Base-by-base conservation (phyloP, 2,888 invertebrate genomes). In the Drosophila algonquin region DNA sequence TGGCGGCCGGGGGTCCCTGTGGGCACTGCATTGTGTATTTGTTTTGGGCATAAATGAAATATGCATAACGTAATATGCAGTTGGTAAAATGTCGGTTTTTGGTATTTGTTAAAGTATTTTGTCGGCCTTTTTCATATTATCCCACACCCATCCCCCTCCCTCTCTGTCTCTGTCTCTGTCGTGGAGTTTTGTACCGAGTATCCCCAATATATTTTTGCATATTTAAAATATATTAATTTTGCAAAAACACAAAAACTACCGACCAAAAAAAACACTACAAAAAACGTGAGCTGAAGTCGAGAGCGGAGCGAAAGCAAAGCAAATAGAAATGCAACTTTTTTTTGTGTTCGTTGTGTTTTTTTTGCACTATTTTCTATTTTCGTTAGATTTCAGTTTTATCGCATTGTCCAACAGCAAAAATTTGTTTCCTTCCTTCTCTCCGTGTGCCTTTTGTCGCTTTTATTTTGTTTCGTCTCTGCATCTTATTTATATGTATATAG, bases 61-160 rank as follows among this genome's bases (percentile, higher is more conserved):
- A 79, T 79, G 76, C 80, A 79, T 76, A 67, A 59, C 73, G 76
- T 73, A 73, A 79, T 75, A 79, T 79, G 65, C 68, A 77, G 78
- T 72, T 72, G 75, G 60, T 72, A 59, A 77, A 77, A 73, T 75
- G 77, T 59, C 59, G 75, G 80, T 58, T 75, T 77, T 77, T 51
- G 68, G 72, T 80, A 80, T 78, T 78, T 80, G 71, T 65, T 63
- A 64, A 80, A 77, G 60, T 72, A 77, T 80, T 80, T 77, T 72
- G 64, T 60, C 57, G 75, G 47, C 71, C 47, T 51, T 67, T 46
- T 67, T 55, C 70, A 52, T 56, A 63, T 47, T 50, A 60, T 32
- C 5, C 16, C 32, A 10, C 10, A 3, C 10, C 32, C 30, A 18
- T 2, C 21, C 14, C 35, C 21, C 21, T 21, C 3, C 21, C 21